Evolutionary conservation across 2,113 vertebrate genomes (phyloP).

Genomic region (Lasiurus borealis): DNA sequence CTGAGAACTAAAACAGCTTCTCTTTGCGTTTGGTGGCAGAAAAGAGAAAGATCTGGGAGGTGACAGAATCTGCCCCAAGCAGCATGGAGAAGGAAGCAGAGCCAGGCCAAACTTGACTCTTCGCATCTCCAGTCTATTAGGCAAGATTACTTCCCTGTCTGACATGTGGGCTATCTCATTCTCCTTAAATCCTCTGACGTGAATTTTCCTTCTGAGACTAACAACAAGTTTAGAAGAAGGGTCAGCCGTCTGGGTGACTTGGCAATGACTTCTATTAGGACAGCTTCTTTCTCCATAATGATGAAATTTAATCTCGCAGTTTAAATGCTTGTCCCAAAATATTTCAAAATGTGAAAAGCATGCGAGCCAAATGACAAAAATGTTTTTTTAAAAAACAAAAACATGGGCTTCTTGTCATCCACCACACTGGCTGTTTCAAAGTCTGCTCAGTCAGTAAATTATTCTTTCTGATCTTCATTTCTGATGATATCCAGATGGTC

Average conservation of each 20-base stretch:
- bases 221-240: not conserved
- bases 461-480: conserved; percentile 75
- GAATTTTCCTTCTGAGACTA: not conserved
- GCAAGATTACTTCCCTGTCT: not conserved
- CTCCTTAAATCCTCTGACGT: not conserved
- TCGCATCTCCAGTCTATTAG: not conserved
- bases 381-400: conserved; percentile 78
- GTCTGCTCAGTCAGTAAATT: conserved; percentile 75
- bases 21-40: conserved; percentile 29
- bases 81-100: not conserved
- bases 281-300: conserved; percentile 11
- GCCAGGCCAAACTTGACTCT: not conserved
- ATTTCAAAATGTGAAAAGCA: conserved; percentile 78
- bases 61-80: conserved; percentile 24
- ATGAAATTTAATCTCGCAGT: conserved; percentile 72
- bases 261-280: not conserved
- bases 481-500: conserved; percentile 80
- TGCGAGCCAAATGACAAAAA: conserved; percentile 80
- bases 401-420: conserved; percentile 77
- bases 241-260: conserved; percentile 54
- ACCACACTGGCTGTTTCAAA: conserved; percentile 64
- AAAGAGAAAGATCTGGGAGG: conserved; percentile 54
- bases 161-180: not conserved
- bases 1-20: not conserved
- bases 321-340: conserved; percentile 79